A percentile compares a stretch with the other conserved stretches of the same genome.
These are phyloP conservation scores for Parnassius smintheus DNA, from an alignment of 2,888 invertebrate species.

Conservation along the genomic window DNA sequence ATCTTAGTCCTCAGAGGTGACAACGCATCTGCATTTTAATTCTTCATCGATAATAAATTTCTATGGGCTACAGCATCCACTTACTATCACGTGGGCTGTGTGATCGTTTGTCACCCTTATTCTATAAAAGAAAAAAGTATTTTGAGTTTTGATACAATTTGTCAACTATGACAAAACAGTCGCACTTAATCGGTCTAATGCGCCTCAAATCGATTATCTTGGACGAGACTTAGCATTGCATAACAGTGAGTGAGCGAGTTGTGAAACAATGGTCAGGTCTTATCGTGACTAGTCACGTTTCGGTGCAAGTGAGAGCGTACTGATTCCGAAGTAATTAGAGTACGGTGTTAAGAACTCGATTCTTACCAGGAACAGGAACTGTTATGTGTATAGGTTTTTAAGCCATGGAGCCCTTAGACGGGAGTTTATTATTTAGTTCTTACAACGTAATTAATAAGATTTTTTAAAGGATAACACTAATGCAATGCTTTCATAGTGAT, in stretches of 20 bases:
- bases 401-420: neutral
- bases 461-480: no score
- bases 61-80: no score
- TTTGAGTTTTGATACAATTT: slow-evolving; percentile 16
- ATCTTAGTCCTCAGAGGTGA: no score
- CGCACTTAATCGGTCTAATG: slow-evolving; percentile 27
- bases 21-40: no score
- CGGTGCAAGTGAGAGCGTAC: slow-evolving; percentile 25
- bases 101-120: no score
- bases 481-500: no score
- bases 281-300: slow-evolving; percentile 31
- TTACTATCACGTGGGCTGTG: no score
- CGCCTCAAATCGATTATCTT: slow-evolving; percentile 27
- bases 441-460: neutral
- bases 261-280: slow-evolving; percentile 29
- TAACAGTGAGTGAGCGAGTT: slow-evolving; percentile 21
- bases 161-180: slow-evolving; percentile 26
- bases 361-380: neutral
- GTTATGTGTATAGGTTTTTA: neutral
- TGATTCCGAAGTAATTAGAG: slow-evolving; percentile 11
- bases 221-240: slow-evolving; percentile 27
- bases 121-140: no score
- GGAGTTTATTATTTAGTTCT: neutral
- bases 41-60: no score
- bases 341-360: neutral